Conservation (phyloP, 2,113 vertebrate genomes). For the Candoia aspera region DNA sequence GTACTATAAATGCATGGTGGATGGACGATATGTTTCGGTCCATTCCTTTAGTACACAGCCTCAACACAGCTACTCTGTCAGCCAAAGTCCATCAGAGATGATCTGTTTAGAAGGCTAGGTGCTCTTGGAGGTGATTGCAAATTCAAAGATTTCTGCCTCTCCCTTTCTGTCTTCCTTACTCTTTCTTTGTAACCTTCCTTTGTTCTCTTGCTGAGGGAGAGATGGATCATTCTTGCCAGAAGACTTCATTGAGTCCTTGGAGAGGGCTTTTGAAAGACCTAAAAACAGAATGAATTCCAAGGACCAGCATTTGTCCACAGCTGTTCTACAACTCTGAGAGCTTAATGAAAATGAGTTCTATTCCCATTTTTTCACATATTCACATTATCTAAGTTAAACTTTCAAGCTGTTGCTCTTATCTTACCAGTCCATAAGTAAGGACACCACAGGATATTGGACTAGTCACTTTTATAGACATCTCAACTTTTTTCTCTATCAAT, state of each 20-base stretch:
- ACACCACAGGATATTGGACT: neutral
- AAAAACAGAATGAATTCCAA: neutral
- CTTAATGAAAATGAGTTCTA: neutral
- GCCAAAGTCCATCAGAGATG: neutral
- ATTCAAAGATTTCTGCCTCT: neutral
- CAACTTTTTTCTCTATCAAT: constrained; percentile 24
- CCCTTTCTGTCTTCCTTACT: neutral
- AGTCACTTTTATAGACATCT: constrained; percentile 19
- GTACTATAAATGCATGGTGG: neutral
- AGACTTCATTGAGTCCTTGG: neutral
- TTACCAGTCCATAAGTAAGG: constrained; percentile 4
- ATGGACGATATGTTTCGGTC: neutral
- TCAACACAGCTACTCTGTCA: neutral
- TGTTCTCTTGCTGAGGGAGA: neutral
- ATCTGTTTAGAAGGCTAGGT: neutral
- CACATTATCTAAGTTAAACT: constrained; percentile 48
- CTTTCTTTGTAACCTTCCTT: neutral
- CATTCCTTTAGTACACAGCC: neutral
- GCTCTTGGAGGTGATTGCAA: neutral
- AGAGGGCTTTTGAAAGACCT: neutral
- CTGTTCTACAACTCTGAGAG: neutral
- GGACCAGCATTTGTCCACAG: neutral
- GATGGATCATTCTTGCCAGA: neutral
- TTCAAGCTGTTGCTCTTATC: constrained; percentile 41
- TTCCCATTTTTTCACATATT: neutral